Conservation (phyloP, 2,113 vertebrate genomes). For the Caloenas nicobarica region DNA sequence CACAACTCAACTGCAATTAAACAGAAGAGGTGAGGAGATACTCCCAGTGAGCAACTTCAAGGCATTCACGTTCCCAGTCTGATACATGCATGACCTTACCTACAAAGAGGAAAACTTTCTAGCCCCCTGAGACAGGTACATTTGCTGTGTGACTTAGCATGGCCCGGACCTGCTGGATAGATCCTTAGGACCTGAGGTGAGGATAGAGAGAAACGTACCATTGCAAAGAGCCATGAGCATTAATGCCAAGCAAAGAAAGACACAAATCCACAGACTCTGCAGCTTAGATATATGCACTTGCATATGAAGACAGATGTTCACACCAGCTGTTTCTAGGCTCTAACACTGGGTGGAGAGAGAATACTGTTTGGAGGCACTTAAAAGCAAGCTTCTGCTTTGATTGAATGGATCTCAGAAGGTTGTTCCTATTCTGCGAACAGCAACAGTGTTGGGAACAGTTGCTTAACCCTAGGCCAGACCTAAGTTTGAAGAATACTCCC, state of each 20-base stretch:
- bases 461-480: not conserved
- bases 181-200: not conserved
- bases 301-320: not conserved
- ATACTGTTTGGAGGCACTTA: not conserved
- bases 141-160: not conserved
- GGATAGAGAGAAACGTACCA: not conserved
- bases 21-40: not conserved
- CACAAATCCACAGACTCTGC: not conserved
- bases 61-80: not conserved
- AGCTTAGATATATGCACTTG: not conserved
- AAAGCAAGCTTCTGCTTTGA: not conserved
- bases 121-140: not conserved
- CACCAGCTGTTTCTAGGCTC: not conserved
- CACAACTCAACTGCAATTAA: not conserved
- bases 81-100: not conserved
- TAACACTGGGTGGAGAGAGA: not conserved
- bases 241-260: not conserved
- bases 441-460: not conserved
- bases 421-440: not conserved
- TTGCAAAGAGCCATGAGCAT: not conserved
- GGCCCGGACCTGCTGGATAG: not conserved
- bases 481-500: not conserved
- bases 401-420: not conserved
- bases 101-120: not conserved
- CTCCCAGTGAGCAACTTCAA: not conserved